A percentile compares a stretch with the other conserved stretches of the same genome.
phyloP scores from a whole-genome alignment of 1,140 invertebrate species.

The Ceratina calcarata region DNA sequence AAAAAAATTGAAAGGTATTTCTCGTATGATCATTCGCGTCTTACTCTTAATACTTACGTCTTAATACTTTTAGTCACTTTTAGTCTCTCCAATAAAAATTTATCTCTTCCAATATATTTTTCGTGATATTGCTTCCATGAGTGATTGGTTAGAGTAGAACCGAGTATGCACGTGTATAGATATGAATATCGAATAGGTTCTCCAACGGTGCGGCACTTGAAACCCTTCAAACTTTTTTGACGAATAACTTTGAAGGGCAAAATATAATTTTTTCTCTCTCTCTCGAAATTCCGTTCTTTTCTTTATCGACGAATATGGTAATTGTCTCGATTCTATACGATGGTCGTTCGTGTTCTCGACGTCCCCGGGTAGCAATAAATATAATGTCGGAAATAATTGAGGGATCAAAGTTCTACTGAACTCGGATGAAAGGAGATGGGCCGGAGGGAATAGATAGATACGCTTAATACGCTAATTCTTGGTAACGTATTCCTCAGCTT shows the following conservation, averaged over 20 bases:
- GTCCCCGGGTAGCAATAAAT: background rate
- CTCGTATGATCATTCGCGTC: too few species aligned
- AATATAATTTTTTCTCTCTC: background rate
- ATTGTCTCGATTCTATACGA: conserved; percentile 11
- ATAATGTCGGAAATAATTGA: background rate
- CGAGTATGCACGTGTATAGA: background rate
- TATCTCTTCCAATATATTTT: background rate
- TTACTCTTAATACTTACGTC: too few species aligned
- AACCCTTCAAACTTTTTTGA: conserved; percentile 2
- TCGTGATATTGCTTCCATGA: background rate
- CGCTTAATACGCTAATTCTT: background rate
- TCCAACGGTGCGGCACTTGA: background rate
- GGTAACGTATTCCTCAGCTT: background rate
- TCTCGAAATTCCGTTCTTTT: background rate
- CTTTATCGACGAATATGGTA: background rate
- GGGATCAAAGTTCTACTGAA: background rate
- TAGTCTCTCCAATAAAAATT: background rate
- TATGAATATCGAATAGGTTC: conserved; percentile 1
- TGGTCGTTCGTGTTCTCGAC: background rate
- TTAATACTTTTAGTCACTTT: background rate
- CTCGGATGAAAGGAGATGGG: too few species aligned
- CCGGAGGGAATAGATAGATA: background rate
- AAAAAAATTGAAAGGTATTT: too few species aligned
- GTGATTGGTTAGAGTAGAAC: too few species aligned
- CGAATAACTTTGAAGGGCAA: background rate